Percentiles rank a stretch among this genome's conserved stretches.
phyloP scores from a whole-genome alignment of 2,888 invertebrate species.

The Ganaspis brasiliensis region DNA sequence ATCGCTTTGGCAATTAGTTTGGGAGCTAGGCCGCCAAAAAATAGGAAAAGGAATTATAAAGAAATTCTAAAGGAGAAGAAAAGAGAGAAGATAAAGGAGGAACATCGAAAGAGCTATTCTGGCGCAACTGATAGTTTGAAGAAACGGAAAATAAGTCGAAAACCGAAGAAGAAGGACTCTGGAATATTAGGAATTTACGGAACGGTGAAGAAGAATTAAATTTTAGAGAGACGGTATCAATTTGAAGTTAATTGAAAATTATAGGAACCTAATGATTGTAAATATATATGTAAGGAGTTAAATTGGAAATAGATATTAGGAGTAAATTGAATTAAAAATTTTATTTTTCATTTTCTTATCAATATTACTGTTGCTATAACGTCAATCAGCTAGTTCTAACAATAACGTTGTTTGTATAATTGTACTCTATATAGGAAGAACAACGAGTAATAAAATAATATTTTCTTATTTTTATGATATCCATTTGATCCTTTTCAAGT shows the following conservation, averaged over 20 bases:
- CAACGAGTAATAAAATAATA: constrained; percentile 78
- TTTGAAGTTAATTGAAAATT: no score
- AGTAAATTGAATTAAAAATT: constrained; percentile 37
- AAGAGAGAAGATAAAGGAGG: constrained; percentile 75
- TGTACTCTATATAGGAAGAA: constrained; percentile 71
- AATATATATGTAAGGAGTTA: no score
- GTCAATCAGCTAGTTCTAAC: constrained; percentile 67
- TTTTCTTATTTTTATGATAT: constrained; percentile 68
- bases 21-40: constrained; percentile 91
- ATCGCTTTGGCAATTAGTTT: constrained; percentile 89
- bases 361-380: constrained; percentile 64
- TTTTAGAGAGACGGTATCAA: neutral
- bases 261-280: neutral
- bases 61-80: constrained; percentile 85
- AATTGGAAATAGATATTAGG: no score
- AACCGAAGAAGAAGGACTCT: constrained; percentile 58
- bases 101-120: constrained; percentile 69
- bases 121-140: constrained; percentile 67
- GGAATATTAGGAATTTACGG: constrained; percentile 74
- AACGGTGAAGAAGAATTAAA: constrained; percentile 58
- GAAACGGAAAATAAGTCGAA: constrained; percentile 48
- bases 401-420: constrained; percentile 64
- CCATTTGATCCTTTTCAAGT: constrained; percentile 55
- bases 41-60: constrained; percentile 87
- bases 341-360: constrained; percentile 46